Evolutionary conservation across 1,140 invertebrate genomes (phyloP), one percentile per base, ranked within the genome.

Genomic region (Cotesia chilonis): DNA sequence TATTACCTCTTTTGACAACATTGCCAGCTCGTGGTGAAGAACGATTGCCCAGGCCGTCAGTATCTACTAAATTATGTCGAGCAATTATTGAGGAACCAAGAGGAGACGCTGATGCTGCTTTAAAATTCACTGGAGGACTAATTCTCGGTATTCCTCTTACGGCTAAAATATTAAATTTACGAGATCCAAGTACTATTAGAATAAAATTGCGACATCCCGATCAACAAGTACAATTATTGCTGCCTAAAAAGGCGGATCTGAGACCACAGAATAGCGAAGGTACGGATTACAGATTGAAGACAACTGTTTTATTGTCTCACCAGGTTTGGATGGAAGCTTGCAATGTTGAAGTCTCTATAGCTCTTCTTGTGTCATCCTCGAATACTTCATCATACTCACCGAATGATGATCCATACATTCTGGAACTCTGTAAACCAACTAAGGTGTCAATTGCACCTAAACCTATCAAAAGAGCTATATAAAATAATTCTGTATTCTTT

Each of bases 121-220:
- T 97, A n/a, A 96, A 97, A 83, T 97, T 98, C 80, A 96, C 95
- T 17, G 96, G 96, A 0, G 96, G 96, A 0, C 89, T 98, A 0
- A 91, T 98, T 35, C 90, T 96, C 41, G 94, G 93, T 17, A 92
- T 98, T 36, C 92, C 91, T 7, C 87, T 98, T 51, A 94, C 96
- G 79, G 95, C 94, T 0, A 94, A 95, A 82, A 90, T 98, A 72
- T 88, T 91, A 59, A 93, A 96, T 87, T 87, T 98, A 60, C 88
- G 90, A 20, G 91, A 95, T 83, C 87, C 94, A 2, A 86, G 86
- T 70, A 89, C 91, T 71, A 87, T 98, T 64, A 88, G 95, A 70
- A 90, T 98, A 36, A 93, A 94, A 85, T 91, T 98, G 12, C 93
- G 95, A 77, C 98, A 97, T 88, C 96, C 96, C 3, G 96, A 98